Evolutionary conservation across 2,113 vertebrate genomes (phyloP).

Genomic region (Puntigrus tetrazona): DNA sequence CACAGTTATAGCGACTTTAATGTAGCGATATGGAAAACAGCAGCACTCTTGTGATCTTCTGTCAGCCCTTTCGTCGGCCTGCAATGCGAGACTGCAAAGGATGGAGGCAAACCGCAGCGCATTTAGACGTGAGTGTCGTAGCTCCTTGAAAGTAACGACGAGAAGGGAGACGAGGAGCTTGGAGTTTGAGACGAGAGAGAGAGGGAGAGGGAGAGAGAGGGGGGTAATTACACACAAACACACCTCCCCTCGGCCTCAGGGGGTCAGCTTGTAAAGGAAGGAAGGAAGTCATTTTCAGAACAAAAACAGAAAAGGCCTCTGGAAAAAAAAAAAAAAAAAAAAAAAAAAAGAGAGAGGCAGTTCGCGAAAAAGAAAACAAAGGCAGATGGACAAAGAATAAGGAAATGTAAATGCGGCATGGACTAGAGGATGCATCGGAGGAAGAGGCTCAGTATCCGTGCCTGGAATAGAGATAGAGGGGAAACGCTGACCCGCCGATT

Average conservation of each 20-base stretch:
- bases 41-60: not conserved
- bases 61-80: not conserved
- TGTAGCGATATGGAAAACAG: not conserved
- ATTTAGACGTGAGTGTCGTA: not conserved
- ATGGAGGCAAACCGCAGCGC: not conserved
- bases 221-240: conserved; percentile 56
- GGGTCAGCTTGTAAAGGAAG: conserved; percentile 62
- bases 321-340: conserved; percentile 20
- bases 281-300: conserved; percentile 65
- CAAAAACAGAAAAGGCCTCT: conserved; percentile 57
- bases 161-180: conserved; percentile 7
- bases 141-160: not conserved
- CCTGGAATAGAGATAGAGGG: conserved; percentile 42
- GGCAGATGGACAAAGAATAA: conserved; percentile 52
- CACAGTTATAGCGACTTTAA: not conserved
- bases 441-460: conserved; percentile 51
- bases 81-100: not conserved
- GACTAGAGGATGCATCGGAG: conserved; percentile 35
- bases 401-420: conserved; percentile 57
- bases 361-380: conserved; percentile 33
- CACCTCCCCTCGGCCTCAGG: conserved; percentile 53
- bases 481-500: no score
- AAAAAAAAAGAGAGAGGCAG: conserved; percentile 1
- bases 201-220: conserved; percentile 14
- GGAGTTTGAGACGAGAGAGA: conserved; percentile 33